A percentile compares a stretch with the other conserved stretches of the same genome.
These are phyloP conservation scores for Psammodynastes pulverulentus DNA, from an alignment of 2,113 vertebrate species.

Conservation along the genomic window DNA sequence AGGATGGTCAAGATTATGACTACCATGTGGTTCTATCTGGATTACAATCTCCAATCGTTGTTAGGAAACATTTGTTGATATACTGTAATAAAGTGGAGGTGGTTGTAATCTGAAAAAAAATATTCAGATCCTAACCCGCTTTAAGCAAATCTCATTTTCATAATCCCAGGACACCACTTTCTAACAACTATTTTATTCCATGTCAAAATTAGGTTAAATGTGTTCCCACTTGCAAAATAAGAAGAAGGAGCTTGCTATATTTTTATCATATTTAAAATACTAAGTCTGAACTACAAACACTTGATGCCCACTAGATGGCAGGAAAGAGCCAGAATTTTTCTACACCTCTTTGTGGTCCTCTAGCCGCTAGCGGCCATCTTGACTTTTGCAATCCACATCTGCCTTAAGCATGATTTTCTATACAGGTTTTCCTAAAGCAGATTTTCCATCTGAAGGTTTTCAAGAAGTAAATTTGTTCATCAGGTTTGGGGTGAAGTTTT, in stretches of 20 bases:
- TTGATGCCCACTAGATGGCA: neutral
- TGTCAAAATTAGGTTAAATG: neutral
- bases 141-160: neutral
- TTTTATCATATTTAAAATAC: neutral
- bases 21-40: neutral
- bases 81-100: constrained; percentile 1
- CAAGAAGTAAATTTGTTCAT: too few relatives aligned
- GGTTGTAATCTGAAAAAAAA: neutral
- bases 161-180: neutral
- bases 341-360: neutral
- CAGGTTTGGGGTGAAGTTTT: too few relatives aligned
- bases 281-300: neutral
- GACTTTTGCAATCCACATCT: too few relatives aligned
- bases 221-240: neutral
- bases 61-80: constrained; percentile 29
- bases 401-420: too few relatives aligned
- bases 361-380: neutral
- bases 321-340: neutral
- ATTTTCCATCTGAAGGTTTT: too few relatives aligned
- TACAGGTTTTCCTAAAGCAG: too few relatives aligned
- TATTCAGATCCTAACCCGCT: neutral
- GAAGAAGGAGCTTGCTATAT: neutral
- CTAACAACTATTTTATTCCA: neutral
- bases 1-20: neutral
- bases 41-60: neutral